phyloP scores from a whole-genome alignment of 37 sponge, comb jelly and placozoan species.

The Ephydatia muelleri region DNA sequence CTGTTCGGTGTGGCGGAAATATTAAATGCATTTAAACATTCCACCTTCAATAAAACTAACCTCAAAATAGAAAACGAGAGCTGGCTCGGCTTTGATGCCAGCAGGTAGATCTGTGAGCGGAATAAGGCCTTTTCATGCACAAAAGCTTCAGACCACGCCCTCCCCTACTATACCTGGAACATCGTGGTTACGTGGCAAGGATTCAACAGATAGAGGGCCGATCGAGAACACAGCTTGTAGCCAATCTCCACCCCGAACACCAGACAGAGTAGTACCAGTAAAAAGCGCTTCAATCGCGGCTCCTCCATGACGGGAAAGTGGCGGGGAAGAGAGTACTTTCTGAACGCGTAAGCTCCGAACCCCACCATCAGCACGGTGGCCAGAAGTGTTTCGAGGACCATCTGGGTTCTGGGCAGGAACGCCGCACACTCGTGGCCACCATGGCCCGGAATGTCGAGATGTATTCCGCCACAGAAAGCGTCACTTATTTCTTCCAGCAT shows the following conservation, averaged over 20 bases:
- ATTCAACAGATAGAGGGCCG: conserved; percentile 85
- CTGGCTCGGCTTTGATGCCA: conserved; percentile 54
- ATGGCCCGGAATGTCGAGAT: conserved; percentile 63
- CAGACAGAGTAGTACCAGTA: conserved; percentile 58
- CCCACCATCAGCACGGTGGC: conserved; percentile 63
- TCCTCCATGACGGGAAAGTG: conserved; percentile 13
- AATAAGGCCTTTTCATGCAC: background rate
- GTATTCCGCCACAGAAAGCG: conserved; percentile 71
- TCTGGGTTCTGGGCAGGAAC: conserved; percentile 45
- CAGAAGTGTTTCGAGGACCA: conserved; percentile 65
- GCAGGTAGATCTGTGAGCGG: conserved; percentile 60
- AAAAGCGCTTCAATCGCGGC: conserved; percentile 25
- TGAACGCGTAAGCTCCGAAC: conserved; percentile 38
- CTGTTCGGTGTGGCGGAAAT: conserved; percentile 3
- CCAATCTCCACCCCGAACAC: conserved; percentile 87
- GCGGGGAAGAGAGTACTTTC: conserved; percentile 51
- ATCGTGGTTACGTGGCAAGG: conserved; percentile 89
- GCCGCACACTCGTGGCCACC: conserved; percentile 81
- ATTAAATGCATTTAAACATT: background rate
- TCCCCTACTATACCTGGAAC: conserved; percentile 44
- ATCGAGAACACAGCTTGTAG: conserved; percentile 70
- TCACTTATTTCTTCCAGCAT: conserved; percentile 3
- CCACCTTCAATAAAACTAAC: conserved; percentile 7
- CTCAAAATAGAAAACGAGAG: conserved; percentile 51
- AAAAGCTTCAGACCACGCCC: background rate